Percentiles rank a stretch among this genome's conserved stretches.
These are phyloP conservation scores for Andrena bicolor DNA, from an alignment of 2,888 invertebrate species.

Conservation along the genomic window DNA sequence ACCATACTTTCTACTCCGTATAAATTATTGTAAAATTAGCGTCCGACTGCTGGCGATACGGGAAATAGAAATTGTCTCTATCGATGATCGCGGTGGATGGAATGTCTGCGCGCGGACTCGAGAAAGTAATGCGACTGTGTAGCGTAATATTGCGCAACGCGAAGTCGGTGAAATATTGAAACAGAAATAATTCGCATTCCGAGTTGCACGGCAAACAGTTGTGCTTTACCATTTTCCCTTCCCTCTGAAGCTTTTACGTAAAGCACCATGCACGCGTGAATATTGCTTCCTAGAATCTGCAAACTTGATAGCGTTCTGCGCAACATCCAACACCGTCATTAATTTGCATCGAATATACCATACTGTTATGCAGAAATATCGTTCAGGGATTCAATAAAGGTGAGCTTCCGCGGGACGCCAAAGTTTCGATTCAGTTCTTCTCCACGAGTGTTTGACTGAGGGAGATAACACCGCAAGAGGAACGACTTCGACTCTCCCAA, in stretches of 20 bases:
- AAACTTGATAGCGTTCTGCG: conserved; percentile 1
- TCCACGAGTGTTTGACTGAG: conserved; percentile 10
- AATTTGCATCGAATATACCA: background rate
- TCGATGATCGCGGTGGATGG: conserved; percentile 8
- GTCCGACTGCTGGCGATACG: background rate
- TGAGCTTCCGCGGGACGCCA: conserved; percentile 15
- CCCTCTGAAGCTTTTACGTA: conserved; percentile 8
- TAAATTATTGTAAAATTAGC: conserved; percentile 30
- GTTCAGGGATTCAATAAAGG: conserved; percentile 13
- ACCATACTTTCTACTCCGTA: conserved; percentile 8
- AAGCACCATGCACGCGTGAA: background rate
- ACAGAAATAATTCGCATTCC: conserved; percentile 15
- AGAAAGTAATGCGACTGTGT: background rate
- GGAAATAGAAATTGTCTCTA: conserved; percentile 20
- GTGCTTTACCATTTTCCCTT: background rate
- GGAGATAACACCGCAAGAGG: conserved; percentile 16
- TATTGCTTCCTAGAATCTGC: conserved; percentile 33
- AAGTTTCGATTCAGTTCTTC: conserved; percentile 16
- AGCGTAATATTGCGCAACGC: conserved; percentile 57
- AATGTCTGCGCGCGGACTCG: background rate
- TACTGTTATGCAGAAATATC: background rate
- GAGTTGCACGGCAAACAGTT: background rate
- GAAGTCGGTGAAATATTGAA: conserved; percentile 21
- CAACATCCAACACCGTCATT: conserved; percentile 4
- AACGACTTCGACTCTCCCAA: conserved; percentile 9